Evolutionary conservation across 2,888 invertebrate genomes (phyloP).

Genomic region (Apotomis turbidana): DNA sequence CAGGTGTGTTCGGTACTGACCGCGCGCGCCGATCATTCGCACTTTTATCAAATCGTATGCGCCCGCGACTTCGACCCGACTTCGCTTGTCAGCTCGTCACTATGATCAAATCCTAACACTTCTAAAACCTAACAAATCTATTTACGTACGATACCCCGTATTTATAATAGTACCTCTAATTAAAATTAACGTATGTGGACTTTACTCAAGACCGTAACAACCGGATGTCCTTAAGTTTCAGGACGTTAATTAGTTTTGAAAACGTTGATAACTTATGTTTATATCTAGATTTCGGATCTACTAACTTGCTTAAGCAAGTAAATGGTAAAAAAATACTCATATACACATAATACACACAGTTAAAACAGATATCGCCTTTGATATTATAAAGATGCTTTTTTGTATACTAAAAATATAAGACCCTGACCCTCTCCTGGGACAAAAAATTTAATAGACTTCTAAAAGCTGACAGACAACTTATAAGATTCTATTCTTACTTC

Average conservation of each 20-base stretch:
- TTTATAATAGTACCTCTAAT: not conserved
- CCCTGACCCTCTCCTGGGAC: too few relatives aligned
- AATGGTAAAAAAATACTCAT: too few relatives aligned
- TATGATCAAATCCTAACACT: conserved; percentile 5
- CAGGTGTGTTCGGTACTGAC: conserved; percentile 73
- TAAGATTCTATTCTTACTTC: too few relatives aligned
- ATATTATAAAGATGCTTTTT: too few relatives aligned
- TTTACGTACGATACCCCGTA: not conserved
- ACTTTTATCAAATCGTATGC: conserved; percentile 79
- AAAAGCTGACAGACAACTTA: too few relatives aligned
- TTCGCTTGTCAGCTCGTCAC: conserved; percentile 43
- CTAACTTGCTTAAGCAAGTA: too few relatives aligned
- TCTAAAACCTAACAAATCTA: not conserved
- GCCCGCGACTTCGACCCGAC: conserved; percentile 78
- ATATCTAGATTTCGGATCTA: too few relatives aligned
- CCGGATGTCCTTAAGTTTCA: not conserved
- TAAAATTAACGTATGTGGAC: not conserved
- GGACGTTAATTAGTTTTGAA: conserved; percentile 9
- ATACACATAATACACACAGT: too few relatives aligned
- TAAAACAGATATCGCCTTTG: too few relatives aligned
- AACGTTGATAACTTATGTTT: not conserved
- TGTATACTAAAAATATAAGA: too few relatives aligned
- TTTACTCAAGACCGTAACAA: not conserved
- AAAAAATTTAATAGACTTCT: too few relatives aligned
- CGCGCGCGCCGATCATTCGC: conserved; percentile 69